Percentiles rank a stretch among this genome's conserved stretches.
phyloP scores from a whole-genome alignment of 2,888 invertebrate genomes.

The Lochmaea capreae region DNA sequence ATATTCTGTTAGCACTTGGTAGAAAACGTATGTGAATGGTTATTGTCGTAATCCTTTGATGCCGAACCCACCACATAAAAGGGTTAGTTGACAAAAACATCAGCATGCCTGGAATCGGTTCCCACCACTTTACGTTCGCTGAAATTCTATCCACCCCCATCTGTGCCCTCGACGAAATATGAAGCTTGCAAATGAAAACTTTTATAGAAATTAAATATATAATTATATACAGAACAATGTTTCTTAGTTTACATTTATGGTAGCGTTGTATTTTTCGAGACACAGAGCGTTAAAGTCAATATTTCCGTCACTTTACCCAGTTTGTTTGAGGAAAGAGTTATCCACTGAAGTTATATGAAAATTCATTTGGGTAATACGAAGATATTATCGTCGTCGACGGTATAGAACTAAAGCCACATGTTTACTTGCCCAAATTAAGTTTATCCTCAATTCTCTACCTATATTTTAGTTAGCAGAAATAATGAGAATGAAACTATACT shows the following conservation, averaged over 20 bases:
- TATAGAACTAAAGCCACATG: too few relatives aligned
- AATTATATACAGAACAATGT: constrained; percentile 4
- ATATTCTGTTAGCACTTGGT: constrained; percentile 15
- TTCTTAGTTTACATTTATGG: background rate
- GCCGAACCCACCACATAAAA: constrained; percentile 21
- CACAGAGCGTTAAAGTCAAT: too few relatives aligned
- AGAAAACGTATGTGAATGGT: constrained; percentile 12
- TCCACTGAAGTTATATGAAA: too few relatives aligned
- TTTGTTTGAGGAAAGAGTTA: too few relatives aligned
- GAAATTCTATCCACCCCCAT: constrained; percentile 28
- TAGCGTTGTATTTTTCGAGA: too few relatives aligned
- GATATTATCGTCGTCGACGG: too few relatives aligned
- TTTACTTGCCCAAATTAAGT: too few relatives aligned
- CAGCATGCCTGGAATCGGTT: constrained; percentile 18
- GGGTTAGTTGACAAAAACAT: constrained; percentile 26
- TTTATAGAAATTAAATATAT: constrained; percentile 11
- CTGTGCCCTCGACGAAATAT: constrained; percentile 1
- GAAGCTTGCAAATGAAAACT: constrained; percentile 7
- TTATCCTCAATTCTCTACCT: too few relatives aligned
- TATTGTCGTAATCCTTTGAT: constrained; percentile 29
- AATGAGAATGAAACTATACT: too few relatives aligned
- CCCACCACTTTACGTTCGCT: constrained; percentile 23
- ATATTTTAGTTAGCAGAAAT: too few relatives aligned
- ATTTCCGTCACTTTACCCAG: too few relatives aligned
- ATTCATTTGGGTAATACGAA: too few relatives aligned